Evolutionary conservation across 1,140 invertebrate species (phyloP), one percentile per base, ranked within the genome.

Genomic region (Zaprionus nigranus): DNA sequence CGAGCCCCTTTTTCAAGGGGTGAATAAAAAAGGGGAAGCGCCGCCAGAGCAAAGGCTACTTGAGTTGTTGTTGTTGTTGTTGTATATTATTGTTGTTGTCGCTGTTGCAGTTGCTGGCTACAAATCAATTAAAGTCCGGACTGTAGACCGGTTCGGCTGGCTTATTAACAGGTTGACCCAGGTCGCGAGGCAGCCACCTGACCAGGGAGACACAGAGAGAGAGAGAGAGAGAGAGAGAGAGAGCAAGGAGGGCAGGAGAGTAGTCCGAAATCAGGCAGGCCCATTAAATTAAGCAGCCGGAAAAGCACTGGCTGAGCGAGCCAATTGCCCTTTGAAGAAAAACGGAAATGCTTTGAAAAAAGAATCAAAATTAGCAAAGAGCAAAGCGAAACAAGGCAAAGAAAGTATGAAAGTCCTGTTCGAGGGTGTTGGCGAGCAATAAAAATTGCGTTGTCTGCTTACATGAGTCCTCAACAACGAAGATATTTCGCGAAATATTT

Each of bases 241-340:
- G 9, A 53, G 30, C 12, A 38, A 13, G 11, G 34, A 49, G 11
- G 5, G 17, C 6, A 61, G 13, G 2, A 61, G 11, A 20, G 24
- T 56, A 22, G 20, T n/a, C 46, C 51, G 24, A 71, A 81, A 78
- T 81, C 78, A 56, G 71, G 71, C 75, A 72, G 26, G 70, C 56
- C 86, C 76, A 85, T 90, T 90, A 90, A 90, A 90, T 78, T 80
- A 90, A 90, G 79, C 81, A 82, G 34, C 85, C 86, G 85, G 86
- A 90, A 90, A 81, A 71, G 72, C 70, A 56, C 30, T 34, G 30
- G 30, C 30, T 34, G 30, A 34, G 43, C 49, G 20, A 80, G 61
- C 51, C 65, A 80, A 80, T 80, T 78, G 66, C 66, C 40, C 40
- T 58, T 49, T 40, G 36, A 61, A 54, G 36, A 63, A 38, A 70